Base-by-base conservation (phyloP, 2,113 vertebrate genomes). In the Poeciliopsis occidentalis region DNA sequence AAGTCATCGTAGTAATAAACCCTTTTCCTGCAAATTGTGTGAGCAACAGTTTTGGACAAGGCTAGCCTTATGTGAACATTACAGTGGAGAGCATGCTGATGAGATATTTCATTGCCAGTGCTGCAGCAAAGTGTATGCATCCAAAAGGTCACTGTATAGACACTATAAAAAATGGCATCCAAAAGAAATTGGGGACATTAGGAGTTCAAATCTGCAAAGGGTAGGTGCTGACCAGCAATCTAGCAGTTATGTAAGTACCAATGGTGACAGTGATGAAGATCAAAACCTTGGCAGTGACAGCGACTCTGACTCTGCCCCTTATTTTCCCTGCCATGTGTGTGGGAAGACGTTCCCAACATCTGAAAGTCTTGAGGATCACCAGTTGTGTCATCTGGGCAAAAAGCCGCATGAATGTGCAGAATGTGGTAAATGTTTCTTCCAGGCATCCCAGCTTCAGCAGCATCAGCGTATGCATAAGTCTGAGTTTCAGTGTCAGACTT, bases 241-340 rank as follows among this genome's bases (percentile, higher is more conserved):
- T 5, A 84, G 81, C 72, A 79, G 77, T 76, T 73, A 83, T 71
- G 41, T 77, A 5, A 83, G 79, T n/a, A 73, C 77, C 66, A 22
- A 76, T 34, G 80, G 76, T 64, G 84, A 86, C 69, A 89, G 83
- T 27, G 76, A 79, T 67, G 70, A 73, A 0, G 81, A 84, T 54
- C 73, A 73, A 71, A 75, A 78, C 19, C 39, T 85, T 12, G 64
- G 37, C 15, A 90, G 64, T 39, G 85, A 89, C 75, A 88, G 89
- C 13, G 92, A 95, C 41, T 93, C 93, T 0, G 94, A 95, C 71
- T 93, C 93, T 8, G 95, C 94, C 3, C 94, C 94, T 6, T 95
- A 94, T 81, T 95, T 95, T 73, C 94, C 95, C 0, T 95, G 95
- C 61, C 94, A 95, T 61, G 94, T 95, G 27, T 95, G 95, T 57